phyloP scores from a whole-genome alignment of 2,888 invertebrate genomes.

The Phyllotreta striolata region DNA sequence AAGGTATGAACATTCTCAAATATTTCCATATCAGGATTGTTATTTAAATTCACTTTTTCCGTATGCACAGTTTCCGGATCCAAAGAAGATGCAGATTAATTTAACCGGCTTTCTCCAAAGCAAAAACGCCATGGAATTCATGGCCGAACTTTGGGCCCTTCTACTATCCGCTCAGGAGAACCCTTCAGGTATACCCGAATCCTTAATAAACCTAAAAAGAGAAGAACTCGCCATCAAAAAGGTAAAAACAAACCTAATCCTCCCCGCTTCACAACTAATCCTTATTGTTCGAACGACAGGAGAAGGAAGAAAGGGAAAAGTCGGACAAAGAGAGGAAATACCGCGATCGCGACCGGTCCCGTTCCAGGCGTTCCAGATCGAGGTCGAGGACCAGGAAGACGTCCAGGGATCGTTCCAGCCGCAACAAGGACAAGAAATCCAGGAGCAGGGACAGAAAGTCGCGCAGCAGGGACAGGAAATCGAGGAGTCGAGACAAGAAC shows the following conservation, averaged over 20 bases:
- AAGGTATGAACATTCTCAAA: slow-evolving; percentile 68
- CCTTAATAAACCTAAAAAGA: slow-evolving; percentile 94
- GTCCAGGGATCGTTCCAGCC: slow-evolving; percentile 27
- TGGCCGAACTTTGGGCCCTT: slow-evolving; percentile 97
- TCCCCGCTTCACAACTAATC: too few species aligned
- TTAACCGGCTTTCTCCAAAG: slow-evolving; percentile 98
- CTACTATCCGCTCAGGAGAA: slow-evolving; percentile 95
- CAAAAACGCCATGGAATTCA: slow-evolving; percentile 95
- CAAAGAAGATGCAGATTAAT: slow-evolving; percentile 99
- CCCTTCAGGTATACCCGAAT: slow-evolving; percentile 93
- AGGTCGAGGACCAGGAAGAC: slow-evolving; percentile 34
- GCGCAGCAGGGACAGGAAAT: slow-evolving; percentile 43
- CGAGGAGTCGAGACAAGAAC: slow-evolving; percentile 47
- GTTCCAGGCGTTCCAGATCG: slow-evolving; percentile 54
- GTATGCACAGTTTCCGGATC: slow-evolving; percentile 83
- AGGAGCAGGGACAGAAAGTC: slow-evolving; percentile 48
- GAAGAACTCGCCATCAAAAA: slow-evolving; percentile 92
- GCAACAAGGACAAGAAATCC: slow-evolving; percentile 44
- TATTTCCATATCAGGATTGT: not conserved
- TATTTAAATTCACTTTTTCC: slow-evolving; percentile 11
- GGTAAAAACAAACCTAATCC: slow-evolving; percentile 64
- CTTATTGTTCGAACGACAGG: slow-evolving; percentile 48
- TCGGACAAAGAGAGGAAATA: slow-evolving; percentile 61
- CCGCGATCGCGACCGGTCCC: slow-evolving; percentile 60
- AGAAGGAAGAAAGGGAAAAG: slow-evolving; percentile 70